Percentiles rank a stretch among this genome's conserved stretches.
phyloP scores from a whole-genome alignment of 2,797 vertebrate genomes.

The Alosa sapidissima region DNA sequence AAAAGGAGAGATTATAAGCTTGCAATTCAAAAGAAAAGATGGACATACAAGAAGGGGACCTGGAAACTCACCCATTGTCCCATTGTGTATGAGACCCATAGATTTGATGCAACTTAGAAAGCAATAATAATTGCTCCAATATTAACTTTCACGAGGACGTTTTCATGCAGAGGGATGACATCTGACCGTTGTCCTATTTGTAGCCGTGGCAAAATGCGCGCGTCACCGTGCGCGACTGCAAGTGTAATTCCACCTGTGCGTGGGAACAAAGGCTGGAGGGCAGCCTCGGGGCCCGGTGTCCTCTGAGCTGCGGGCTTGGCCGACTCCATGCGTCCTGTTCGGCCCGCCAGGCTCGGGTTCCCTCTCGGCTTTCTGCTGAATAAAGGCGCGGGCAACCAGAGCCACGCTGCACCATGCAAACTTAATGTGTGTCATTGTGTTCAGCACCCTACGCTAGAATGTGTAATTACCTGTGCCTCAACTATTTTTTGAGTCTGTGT shows the following conservation, averaged over 20 bases:
- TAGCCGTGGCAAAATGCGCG: neutral
- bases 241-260: slow-evolving; percentile 76
- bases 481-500: slow-evolving; percentile 40
- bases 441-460: slow-evolving; percentile 70
- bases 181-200: neutral
- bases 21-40: neutral
- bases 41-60: neutral
- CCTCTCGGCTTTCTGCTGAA: slow-evolving; percentile 76
- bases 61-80: neutral
- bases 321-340: slow-evolving; percentile 49
- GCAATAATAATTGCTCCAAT: neutral
- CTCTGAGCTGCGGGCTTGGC: slow-evolving; percentile 39
- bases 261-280: slow-evolving; percentile 67
- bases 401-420: slow-evolving; percentile 56
- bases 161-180: neutral
- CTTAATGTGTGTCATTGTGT: slow-evolving; percentile 68
- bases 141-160: neutral
- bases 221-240: slow-evolving; percentile 38
- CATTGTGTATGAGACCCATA: neutral
- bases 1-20: neutral
- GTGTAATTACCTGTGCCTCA: slow-evolving; percentile 68
- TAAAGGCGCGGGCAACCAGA: slow-evolving; percentile 73
- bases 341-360: slow-evolving; percentile 68
- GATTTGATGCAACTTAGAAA: neutral
- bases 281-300: slow-evolving; percentile 49